Evolutionary conservation across 2,888 invertebrate genomes (phyloP), one percentile per base, ranked within the genome.

Genomic region (Masnerella sp.): DNA sequence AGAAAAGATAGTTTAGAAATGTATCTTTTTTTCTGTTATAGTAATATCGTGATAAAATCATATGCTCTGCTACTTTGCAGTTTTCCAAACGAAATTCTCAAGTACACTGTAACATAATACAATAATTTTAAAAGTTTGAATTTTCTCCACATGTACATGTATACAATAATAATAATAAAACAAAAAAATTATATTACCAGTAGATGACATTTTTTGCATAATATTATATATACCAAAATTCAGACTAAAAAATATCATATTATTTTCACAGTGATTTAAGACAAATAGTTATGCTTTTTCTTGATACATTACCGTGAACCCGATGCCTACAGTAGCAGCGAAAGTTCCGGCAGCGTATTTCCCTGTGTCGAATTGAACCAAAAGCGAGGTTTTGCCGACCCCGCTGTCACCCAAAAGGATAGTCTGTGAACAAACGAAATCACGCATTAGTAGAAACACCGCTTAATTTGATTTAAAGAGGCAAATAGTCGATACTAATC

Each of bases 351-450:
- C 91, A 84, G 95, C 95, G 87, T 97, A 97, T 88, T 93, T 95
- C 52, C 96, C 96, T 9, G 96, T 96, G 88, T 97, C 96, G 87
- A 96, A 97, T 89, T 96, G 96, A 22, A 97, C 96, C 74, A 97
- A 89, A 54, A 97, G 90, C 1, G 96, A 96, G 0, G 97, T 97
- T 89, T 97, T 97, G 4, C 97, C 97, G 11, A 97, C 96, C 4
- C 96, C 96, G 76, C 96, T 96, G 89, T 97, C 97, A 0, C 97
- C 97, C 25, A 97, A 90, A n/a, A 97, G 90, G 80, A 97, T 97
- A 70, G 96, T 96, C 96, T 96, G 90, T 38, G 89, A 88, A 81
- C 58, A 82, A 75, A 74, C 69, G 51, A 62, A 69, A 9, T 49
- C 49, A 47, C 18, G 1, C 8, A 42, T 42, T 9, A 18, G 8